A percentile compares a stretch with the other conserved stretches of the same genome.
phyloP scores from a whole-genome alignment of 2,888 invertebrate genomes.

The Uloborus plumipes region DNA sequence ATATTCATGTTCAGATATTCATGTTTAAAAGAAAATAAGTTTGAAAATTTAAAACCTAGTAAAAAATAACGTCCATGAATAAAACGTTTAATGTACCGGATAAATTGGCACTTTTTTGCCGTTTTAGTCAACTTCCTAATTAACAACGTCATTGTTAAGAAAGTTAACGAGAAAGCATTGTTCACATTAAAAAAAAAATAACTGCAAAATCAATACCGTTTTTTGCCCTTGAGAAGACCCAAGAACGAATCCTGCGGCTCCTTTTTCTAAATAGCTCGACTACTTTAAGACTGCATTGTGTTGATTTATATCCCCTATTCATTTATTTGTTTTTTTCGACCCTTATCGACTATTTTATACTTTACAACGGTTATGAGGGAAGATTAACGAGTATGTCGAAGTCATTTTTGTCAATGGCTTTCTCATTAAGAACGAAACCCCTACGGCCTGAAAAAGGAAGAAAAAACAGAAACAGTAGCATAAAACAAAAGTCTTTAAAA shows the following conservation, averaged over 20 bases:
- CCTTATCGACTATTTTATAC: constrained; percentile 2
- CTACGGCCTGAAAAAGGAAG: not conserved
- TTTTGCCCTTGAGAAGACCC: not conserved
- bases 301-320: constrained; percentile 40
- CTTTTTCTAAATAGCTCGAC: constrained; percentile 23
- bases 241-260: not conserved
- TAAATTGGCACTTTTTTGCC: too few relatives aligned
- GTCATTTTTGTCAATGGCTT: constrained; percentile 61
- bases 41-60: too few relatives aligned
- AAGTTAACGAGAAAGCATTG: too few relatives aligned
- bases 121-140: too few relatives aligned
- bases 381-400: constrained; percentile 59
- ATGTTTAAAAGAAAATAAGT: too few relatives aligned
- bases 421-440: constrained; percentile 46
- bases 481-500: constrained; percentile 33
- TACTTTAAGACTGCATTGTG: constrained; percentile 7
- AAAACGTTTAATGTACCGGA: too few relatives aligned
- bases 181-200: too few relatives aligned
- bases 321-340: constrained; percentile 17
- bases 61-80: too few relatives aligned
- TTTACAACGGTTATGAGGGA: constrained; percentile 27
- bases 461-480: constrained; percentile 21
- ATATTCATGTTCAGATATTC: too few relatives aligned
- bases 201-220: not conserved
- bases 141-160: too few relatives aligned